Conservation (phyloP, 2,888 invertebrate species). For the Drosophila melanosoma region DNA sequence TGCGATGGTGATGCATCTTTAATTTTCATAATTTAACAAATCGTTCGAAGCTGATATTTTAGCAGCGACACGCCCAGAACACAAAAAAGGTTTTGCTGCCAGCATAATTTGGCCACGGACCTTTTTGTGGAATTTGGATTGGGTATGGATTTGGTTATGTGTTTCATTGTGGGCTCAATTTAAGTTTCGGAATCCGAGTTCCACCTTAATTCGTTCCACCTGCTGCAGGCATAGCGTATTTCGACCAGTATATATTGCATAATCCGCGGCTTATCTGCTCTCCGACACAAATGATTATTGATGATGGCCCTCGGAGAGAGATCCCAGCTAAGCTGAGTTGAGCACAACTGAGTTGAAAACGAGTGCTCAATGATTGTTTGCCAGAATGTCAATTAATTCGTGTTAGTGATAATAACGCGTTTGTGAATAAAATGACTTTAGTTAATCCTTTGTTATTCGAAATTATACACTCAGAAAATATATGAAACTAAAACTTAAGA, state of each 20-base stretch:
- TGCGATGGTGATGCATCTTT: constrained; percentile 36
- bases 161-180: background rate
- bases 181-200: background rate
- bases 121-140: background rate
- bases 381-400: constrained; percentile 25
- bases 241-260: constrained; percentile 35
- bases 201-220: constrained; percentile 54
- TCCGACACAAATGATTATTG: constrained; percentile 55
- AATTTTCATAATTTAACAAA: constrained; percentile 69
- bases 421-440: background rate
- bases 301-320: constrained; percentile 29
- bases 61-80: constrained; percentile 67
- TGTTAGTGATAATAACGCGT: background rate
- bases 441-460: background rate
- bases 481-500: background rate
- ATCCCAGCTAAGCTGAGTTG: background rate
- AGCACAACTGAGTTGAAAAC: background rate
- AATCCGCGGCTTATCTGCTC: constrained; percentile 45
- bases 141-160: background rate
- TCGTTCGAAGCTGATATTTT: constrained; percentile 43
- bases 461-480: background rate
- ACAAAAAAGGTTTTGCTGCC: constrained; percentile 6
- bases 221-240: constrained; percentile 54
- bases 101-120: background rate
- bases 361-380: background rate